phyloP scores from a whole-genome alignment of 2,888 invertebrate species.

The Seira ritae region DNA sequence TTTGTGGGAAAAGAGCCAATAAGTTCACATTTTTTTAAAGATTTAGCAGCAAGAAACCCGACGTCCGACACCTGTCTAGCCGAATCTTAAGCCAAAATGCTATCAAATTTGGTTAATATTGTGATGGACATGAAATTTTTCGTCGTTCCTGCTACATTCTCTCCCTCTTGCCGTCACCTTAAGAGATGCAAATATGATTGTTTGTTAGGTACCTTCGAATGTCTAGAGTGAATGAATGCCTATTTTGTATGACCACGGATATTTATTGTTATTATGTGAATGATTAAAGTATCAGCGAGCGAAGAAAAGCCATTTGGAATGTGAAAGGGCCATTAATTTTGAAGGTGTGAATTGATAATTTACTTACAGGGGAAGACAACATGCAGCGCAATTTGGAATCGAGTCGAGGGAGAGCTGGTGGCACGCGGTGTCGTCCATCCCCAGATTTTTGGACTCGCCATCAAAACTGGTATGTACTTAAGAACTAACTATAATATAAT shows the following conservation, averaged over 20 bases:
- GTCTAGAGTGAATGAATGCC: too few relatives aligned
- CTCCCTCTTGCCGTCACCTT: too few relatives aligned
- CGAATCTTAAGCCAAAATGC: conserved; percentile 43
- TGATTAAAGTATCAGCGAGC: background rate
- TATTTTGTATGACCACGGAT: too few relatives aligned
- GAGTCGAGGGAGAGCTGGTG: conserved; percentile 73
- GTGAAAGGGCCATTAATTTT: conserved; percentile 70
- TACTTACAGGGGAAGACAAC: conserved; percentile 72
- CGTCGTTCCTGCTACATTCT: too few relatives aligned
- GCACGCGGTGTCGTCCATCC: conserved; percentile 73
- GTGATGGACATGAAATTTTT: too few relatives aligned
- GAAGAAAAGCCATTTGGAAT: conserved; percentile 55
- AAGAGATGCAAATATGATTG: too few relatives aligned
- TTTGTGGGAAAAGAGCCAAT: conserved; percentile 26
- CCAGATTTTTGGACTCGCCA: conserved; percentile 73
- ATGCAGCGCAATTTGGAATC: conserved; percentile 74
- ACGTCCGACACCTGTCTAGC: conserved; percentile 58
- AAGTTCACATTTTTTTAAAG: conserved; percentile 34
- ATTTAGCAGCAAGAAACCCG: conserved; percentile 15
- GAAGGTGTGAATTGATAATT: conserved; percentile 71
- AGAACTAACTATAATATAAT: background rate
- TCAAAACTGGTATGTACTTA: conserved; percentile 70
- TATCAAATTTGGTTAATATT: too few relatives aligned
- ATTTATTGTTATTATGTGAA: too few relatives aligned
- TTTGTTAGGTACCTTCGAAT: too few relatives aligned